A percentile compares a stretch with the other conserved stretches of the same genome.
These are phyloP conservation scores for Salticus scenicus DNA, from an alignment of 2,888 invertebrate genomes.

Conservation along the genomic window DNA sequence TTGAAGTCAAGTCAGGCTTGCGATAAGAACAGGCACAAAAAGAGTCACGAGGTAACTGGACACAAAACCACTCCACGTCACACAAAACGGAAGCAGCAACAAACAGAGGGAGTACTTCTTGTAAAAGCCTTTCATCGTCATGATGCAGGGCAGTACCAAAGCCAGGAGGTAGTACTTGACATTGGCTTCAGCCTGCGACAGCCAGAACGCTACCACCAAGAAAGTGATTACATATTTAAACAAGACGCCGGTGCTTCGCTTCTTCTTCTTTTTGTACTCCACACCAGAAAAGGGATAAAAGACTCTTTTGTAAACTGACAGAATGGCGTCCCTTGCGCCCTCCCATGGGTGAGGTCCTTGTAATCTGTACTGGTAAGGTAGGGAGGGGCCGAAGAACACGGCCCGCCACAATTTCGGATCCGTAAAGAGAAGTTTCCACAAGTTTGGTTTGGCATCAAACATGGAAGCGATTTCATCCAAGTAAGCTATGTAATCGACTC, in stretches of 20 bases:
- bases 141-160: slow-evolving; percentile 40
- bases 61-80: slow-evolving; percentile 48
- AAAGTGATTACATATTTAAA: slow-evolving; percentile 40
- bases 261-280: slow-evolving; percentile 6
- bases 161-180: slow-evolving; percentile 43
- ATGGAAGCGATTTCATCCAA: slow-evolving; percentile 54
- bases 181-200: slow-evolving; percentile 27
- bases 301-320: slow-evolving; percentile 56
- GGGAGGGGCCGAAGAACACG: slow-evolving; percentile 54
- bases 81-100: slow-evolving; percentile 40
- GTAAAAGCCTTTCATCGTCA: slow-evolving; percentile 54
- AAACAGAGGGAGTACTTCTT: slow-evolving; percentile 47
- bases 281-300: slow-evolving; percentile 34
- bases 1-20: slow-evolving; percentile 25
- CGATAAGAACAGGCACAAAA: slow-evolving; percentile 45
- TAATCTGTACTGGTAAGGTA: slow-evolving; percentile 67
- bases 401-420: slow-evolving; percentile 67
- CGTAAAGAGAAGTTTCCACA: slow-evolving; percentile 74
- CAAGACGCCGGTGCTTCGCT: slow-evolving; percentile 1
- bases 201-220: slow-evolving; percentile 45
- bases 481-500: slow-evolving; percentile 59
- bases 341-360: slow-evolving; percentile 68
- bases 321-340: slow-evolving; percentile 64
- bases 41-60: slow-evolving; percentile 51
- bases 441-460: slow-evolving; percentile 73